A percentile compares a stretch with the other conserved stretches of the same genome.
Evolutionary conservation across 1,140 invertebrate species (phyloP).

Genomic region (Harlomillsia oculata): DNA sequence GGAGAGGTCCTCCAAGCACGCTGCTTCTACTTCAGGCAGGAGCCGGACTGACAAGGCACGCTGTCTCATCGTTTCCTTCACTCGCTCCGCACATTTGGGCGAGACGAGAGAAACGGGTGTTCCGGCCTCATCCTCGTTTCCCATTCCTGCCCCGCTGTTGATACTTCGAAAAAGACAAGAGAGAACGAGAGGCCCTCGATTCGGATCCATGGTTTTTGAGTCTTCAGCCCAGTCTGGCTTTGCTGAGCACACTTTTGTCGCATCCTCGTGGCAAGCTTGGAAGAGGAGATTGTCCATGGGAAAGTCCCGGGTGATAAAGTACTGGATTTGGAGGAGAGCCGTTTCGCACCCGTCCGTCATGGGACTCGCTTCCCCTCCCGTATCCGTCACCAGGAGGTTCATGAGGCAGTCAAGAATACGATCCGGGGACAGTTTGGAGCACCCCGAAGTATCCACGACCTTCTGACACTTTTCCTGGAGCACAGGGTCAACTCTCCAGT

Average conservation of each 20-base stretch:
- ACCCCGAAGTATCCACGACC: conserved; percentile 53
- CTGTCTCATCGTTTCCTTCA: conserved; percentile 82
- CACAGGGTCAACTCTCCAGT: conserved; percentile 85
- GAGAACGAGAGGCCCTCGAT: conserved; percentile 67
- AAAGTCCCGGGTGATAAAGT: conserved; percentile 90
- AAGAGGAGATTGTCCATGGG: conserved; percentile 84
- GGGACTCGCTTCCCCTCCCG: conserved; percentile 15
- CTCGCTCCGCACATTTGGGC: conserved; percentile 53
- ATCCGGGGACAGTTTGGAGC: conserved; percentile 9
- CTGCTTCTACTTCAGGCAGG: conserved; percentile 84
- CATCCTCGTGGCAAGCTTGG: conserved; percentile 75
- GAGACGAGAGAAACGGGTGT: conserved; percentile 35
- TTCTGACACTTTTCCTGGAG: conserved; percentile 71
- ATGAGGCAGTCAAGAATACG: conserved; percentile 31
- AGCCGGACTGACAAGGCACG: conserved; percentile 84
- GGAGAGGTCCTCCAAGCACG: conserved; percentile 76
- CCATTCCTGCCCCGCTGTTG: conserved; percentile 33
- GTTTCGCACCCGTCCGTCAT: conserved; percentile 86
- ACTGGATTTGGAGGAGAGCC: conserved; percentile 88
- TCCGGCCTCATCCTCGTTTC: not conserved
- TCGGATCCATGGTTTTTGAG: conserved; percentile 55
- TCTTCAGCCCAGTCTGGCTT: conserved; percentile 64
- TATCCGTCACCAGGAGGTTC: conserved; percentile 23
- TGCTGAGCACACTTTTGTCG: conserved; percentile 68
- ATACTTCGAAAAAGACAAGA: conserved; percentile 85